Base-by-base conservation (phyloP, 2,888 invertebrate species). In the Archips crataeganus region DNA sequence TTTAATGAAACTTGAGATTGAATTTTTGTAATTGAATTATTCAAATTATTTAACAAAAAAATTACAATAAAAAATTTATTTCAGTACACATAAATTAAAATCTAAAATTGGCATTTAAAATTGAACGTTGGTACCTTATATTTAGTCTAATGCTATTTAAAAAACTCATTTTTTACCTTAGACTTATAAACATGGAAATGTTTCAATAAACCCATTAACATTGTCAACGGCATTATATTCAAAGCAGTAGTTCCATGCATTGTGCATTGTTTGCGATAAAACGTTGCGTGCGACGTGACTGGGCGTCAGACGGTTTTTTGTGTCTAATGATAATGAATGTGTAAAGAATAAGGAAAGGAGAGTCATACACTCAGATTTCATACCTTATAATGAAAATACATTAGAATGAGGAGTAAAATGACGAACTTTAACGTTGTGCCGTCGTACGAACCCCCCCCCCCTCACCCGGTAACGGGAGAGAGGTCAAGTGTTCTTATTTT, bases 241-340 rank as follows among this genome's bases (percentile, higher is more conserved):
- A 51, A 65, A 49, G 65, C 65, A 65, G 47, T 3, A 11, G 15
- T 62, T 51, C 34, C 51, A 34, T 32, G 49, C 49, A 65, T 65
- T 65, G 65, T 65, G 51, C 65, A 65, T 65, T 65, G 65, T 65
- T 63, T 13, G 64, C 34, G 6, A 49, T 10, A 49, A 51, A 62
- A 49, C 23, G 4, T 65, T 10, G 65, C 65, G 63, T 47, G 47
- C 36, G 60, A 60, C 32, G 63, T n/a, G 60, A 60, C 11, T 45
- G 64, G 9, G 8, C 11, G 13, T 64, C 5, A 49, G 32, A 34
- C 23, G 32, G 13, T 49, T 65, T 65, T 65, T 64, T 64, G 32
- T 15, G 5, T 2, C 2, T n/a, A 51, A 65, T 51, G 51, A 65
- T n/a, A 51, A 65, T 51, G 51, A 65, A 47, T 49, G 51, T 11